Percentiles rank a stretch among this genome's conserved stretches.
phyloP scores from a whole-genome alignment of 2,888 invertebrate species.

The Tubulanus polymorphus region DNA sequence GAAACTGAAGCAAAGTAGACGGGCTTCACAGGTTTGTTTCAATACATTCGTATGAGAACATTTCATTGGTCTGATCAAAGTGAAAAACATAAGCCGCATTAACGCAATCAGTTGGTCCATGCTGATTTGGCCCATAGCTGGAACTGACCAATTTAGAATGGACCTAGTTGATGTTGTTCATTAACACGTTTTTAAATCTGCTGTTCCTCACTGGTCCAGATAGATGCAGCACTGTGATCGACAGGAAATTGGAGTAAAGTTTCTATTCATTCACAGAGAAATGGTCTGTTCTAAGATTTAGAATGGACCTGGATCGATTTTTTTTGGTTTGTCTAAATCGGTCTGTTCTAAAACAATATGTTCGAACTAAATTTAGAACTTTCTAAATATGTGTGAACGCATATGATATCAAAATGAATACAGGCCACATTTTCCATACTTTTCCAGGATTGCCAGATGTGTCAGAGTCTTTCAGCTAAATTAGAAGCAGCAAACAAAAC shows the following conservation, averaged over 20 bases:
- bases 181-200: not conserved
- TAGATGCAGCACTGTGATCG: too few relatives aligned
- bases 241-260: too few relatives aligned
- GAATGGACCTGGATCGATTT: too few relatives aligned
- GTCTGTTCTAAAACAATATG: too few relatives aligned
- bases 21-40: conserved; percentile 25
- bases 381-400: not conserved
- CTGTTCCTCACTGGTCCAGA: too few relatives aligned
- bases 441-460: conserved; percentile 36
- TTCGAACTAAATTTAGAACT: too few relatives aligned
- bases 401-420: not conserved
- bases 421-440: not conserved
- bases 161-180: not conserved
- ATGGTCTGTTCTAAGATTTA: too few relatives aligned
- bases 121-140: not conserved
- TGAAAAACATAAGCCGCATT: not conserved
- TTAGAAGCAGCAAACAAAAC: conserved; percentile 26
- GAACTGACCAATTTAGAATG: not conserved
- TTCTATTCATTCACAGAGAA: too few relatives aligned
- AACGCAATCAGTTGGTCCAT: not conserved
- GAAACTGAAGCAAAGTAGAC: conserved; percentile 26
- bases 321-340: too few relatives aligned
- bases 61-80: conserved; percentile 10
- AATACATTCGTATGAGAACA: not conserved
- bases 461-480: conserved; percentile 28